Conservation (phyloP, 2,888 invertebrate species). For the Notocelia uddmanniana region DNA sequence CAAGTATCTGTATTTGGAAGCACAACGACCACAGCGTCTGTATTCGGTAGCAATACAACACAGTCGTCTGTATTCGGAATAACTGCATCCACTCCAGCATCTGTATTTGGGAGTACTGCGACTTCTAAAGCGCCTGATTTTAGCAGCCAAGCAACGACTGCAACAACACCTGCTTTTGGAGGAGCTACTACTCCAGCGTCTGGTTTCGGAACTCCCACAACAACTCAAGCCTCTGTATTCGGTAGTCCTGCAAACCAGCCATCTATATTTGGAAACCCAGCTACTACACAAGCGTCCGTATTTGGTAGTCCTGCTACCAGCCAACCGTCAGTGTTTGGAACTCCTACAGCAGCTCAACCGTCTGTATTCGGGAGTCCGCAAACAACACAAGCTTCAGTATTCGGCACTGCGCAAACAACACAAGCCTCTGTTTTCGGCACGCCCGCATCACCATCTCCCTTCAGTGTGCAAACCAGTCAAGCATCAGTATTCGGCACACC, state of each 20-base stretch:
- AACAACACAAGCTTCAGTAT: slow-evolving; percentile 57
- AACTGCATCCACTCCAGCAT: slow-evolving; percentile 48
- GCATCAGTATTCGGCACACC: slow-evolving; percentile 51
- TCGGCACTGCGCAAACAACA: slow-evolving; percentile 52
- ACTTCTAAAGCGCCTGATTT: background rate
- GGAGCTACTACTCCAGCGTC: slow-evolving; percentile 55
- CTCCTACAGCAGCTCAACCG: slow-evolving; percentile 51
- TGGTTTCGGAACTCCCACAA: slow-evolving; percentile 49
- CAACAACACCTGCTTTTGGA: slow-evolving; percentile 58
- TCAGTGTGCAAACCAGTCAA: slow-evolving; percentile 49
- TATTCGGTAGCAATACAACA: slow-evolving; percentile 14
- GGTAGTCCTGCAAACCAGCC: slow-evolving; percentile 46
- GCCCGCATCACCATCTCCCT: slow-evolving; percentile 25
- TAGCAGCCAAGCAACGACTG: slow-evolving; percentile 49
- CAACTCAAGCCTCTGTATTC: slow-evolving; percentile 7
- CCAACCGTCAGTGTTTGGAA: slow-evolving; percentile 49
- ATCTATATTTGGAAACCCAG: slow-evolving; percentile 54
- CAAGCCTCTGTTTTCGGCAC: slow-evolving; percentile 55
- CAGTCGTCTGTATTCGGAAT: slow-evolving; percentile 55
- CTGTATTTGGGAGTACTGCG: slow-evolving; percentile 54
- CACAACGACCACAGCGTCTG: slow-evolving; percentile 43
- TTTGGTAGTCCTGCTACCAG: slow-evolving; percentile 53
- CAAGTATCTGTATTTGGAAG: slow-evolving; percentile 52
- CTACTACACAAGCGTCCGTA: slow-evolving; percentile 50
- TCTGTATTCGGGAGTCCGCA: slow-evolving; percentile 52